Evolutionary conservation across 2,888 invertebrate genomes (phyloP).

Genomic region (Tetrapedia diversipes): DNA sequence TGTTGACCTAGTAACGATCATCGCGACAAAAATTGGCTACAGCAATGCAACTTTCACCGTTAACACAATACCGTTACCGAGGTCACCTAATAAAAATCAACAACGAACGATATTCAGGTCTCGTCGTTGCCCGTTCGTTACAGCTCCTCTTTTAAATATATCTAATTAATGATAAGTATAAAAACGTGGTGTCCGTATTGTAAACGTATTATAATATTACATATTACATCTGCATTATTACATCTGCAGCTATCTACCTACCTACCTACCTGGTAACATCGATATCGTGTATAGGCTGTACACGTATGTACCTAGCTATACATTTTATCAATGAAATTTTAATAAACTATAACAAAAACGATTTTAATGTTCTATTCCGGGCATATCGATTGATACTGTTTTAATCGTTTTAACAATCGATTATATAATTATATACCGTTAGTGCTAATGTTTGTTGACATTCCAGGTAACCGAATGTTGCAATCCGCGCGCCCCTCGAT

Average conservation of each 20-base stretch:
- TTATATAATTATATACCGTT: not conserved
- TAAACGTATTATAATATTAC: constrained; percentile 1
- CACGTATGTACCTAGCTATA: no score
- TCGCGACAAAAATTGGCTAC: constrained; percentile 31
- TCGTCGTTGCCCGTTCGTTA: constrained; percentile 31
- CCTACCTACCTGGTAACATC: no score
- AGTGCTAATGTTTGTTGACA: constrained; percentile 1
- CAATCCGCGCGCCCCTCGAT: constrained; percentile 20
- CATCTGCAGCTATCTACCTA: no score
- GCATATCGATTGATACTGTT: no score
- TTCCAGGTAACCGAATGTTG: constrained; percentile 19
- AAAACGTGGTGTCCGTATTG: constrained; percentile 15
- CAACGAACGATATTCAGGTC: constrained; percentile 30
- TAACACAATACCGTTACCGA: constrained; percentile 19
- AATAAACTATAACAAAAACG: no score
- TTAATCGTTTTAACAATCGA: no score
- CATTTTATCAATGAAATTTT: no score
- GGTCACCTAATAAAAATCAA: constrained; percentile 25
- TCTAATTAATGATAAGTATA: constrained; percentile 41
- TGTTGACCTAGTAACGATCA: constrained; percentile 8
- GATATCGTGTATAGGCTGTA: no score
- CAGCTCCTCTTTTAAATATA: constrained; percentile 37
- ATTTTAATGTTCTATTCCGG: no score
- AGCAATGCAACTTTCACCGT: constrained; percentile 38
- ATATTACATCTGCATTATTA: no score